Evolutionary conservation across 1,140 invertebrate species (phyloP).

Genomic region (Atta texana): DNA sequence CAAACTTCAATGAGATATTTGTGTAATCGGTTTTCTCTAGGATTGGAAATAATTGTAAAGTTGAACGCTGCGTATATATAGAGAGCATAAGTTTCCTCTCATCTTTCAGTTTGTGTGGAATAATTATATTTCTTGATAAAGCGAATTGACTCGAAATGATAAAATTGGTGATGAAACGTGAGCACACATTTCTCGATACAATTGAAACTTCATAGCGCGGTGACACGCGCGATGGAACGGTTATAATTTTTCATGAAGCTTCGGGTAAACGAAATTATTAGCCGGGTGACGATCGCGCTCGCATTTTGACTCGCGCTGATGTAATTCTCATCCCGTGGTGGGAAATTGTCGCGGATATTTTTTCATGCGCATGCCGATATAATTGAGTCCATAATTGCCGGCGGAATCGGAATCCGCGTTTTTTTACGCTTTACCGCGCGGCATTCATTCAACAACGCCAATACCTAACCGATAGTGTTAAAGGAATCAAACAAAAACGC

Average conservation of each 20-base stretch:
- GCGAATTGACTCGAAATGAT: slow-evolving; percentile 31
- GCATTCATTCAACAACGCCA: slow-evolving; percentile 30
- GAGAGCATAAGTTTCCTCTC: background rate
- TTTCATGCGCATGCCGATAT: slow-evolving; percentile 61
- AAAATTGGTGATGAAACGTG: slow-evolving; percentile 32
- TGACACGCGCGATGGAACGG: slow-evolving; percentile 33
- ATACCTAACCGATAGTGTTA: slow-evolving; percentile 41
- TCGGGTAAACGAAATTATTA: slow-evolving; percentile 60
- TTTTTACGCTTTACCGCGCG: slow-evolving; percentile 44
- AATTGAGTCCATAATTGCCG: slow-evolving; percentile 59
- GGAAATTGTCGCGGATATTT: slow-evolving; percentile 59
- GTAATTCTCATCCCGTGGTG: slow-evolving; percentile 50
- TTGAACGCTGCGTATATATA: background rate
- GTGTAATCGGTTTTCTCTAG: background rate
- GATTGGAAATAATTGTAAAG: background rate
- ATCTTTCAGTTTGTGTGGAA: background rate
- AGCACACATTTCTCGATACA: slow-evolving; percentile 47
- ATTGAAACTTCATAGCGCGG: slow-evolving; percentile 50
- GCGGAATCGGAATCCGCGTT: slow-evolving; percentile 49
- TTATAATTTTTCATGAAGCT: slow-evolving; percentile 61
- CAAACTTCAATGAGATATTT: background rate
- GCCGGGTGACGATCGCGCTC: slow-evolving; percentile 44
- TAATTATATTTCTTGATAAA: slow-evolving; percentile 6
- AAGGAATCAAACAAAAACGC: slow-evolving; percentile 35
- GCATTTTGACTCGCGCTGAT: slow-evolving; percentile 38